Conservation (phyloP, 2,113 vertebrate species). For the Coregonus clupeaformis region DNA sequence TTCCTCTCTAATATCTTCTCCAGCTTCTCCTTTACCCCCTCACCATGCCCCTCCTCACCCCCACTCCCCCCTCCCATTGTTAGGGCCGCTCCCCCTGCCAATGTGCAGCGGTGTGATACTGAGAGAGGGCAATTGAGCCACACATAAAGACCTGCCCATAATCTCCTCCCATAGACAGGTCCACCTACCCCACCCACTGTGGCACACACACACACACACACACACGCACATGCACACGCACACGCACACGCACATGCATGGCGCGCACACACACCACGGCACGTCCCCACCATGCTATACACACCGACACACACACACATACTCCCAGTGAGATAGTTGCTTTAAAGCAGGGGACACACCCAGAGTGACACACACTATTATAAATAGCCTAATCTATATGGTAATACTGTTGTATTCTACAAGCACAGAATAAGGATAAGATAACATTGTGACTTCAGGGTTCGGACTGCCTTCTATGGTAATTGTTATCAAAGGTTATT, state of each 20-base stretch:
- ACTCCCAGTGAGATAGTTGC: conserved; percentile 33
- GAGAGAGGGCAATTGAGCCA: conserved; percentile 61
- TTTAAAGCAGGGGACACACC: conserved; percentile 65
- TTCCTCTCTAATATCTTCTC: conserved; percentile 65
- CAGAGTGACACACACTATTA: conserved; percentile 96
- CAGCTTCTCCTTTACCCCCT: conserved; percentile 71
- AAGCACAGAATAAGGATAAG: conserved; percentile 92
- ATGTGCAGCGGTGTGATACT: conserved; percentile 67
- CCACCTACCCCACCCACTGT: conserved; percentile 72
- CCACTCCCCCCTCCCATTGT: conserved; percentile 53
- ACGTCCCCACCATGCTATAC: conserved; percentile 2
- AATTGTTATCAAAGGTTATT: conserved; percentile 92
- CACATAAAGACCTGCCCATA: conserved; percentile 68
- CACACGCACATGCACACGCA: conserved; percentile 38
- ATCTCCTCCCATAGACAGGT: conserved; percentile 71
- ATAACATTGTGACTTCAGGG: conserved; percentile 98
- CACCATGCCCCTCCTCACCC: conserved; percentile 71
- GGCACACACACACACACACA: conserved; percentile 22
- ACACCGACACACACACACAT: conserved; percentile 5
- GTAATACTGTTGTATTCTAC: conserved; percentile 99
- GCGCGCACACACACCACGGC: neutral
- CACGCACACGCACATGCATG: neutral
- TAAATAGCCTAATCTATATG: conserved; percentile 99
- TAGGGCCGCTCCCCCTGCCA: conserved; percentile 42
- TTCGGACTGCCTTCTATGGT: conserved; percentile 93